Evolutionary conservation across 1,140 invertebrate genomes (phyloP), one percentile per base, ranked within the genome.

Genomic region (Pseudachorutes palmiensis): DNA sequence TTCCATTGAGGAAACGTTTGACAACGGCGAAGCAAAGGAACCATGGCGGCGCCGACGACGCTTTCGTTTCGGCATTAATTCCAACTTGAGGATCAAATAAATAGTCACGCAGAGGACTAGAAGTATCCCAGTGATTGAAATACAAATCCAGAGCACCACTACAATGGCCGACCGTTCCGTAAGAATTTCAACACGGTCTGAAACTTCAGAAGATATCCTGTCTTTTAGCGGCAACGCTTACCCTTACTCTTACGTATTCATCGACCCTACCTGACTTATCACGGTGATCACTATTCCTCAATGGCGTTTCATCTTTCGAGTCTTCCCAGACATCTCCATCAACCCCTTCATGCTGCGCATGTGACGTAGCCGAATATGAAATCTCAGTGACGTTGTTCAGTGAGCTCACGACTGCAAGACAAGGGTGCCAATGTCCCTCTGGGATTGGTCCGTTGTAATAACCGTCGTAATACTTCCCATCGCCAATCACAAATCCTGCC

Each of bases 371-470:
- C 16, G 87, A 86, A 77, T 88, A 90, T 48, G 84, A 79, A 1
- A 83, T 80, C 75, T 85, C 86, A 5, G 81, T 83, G 19, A 87
- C 79, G 66, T 82, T 80, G 65, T 85, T 82, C 24, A 85, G 79
- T 45, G 81, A 82, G 76, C 88, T 90, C 12, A 89, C 82, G 48
- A 90, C 77, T 12, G 87, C 89, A 55, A 91, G 75, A 55, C 87
- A 85, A 3, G 94, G 81, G 69, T 87, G 84, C 71, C 88, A 86
- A 74, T 86, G 72, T 29, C 76, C 79, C 45, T 82, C 75, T 19
- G 86, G 79, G 26, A 94, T 76, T 1, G 89, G 90, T 14, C 85
- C 86, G 80, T 95, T 95, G 64, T 84, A 86, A 76, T 85, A 94
- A 0, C 84, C 83, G 68, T 88, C 87, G 75, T 91, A 90, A 3